A percentile compares a stretch with the other conserved stretches of the same genome.
phyloP scores from a whole-genome alignment of 2,888 invertebrate genomes.

The Nycteola revayana region DNA sequence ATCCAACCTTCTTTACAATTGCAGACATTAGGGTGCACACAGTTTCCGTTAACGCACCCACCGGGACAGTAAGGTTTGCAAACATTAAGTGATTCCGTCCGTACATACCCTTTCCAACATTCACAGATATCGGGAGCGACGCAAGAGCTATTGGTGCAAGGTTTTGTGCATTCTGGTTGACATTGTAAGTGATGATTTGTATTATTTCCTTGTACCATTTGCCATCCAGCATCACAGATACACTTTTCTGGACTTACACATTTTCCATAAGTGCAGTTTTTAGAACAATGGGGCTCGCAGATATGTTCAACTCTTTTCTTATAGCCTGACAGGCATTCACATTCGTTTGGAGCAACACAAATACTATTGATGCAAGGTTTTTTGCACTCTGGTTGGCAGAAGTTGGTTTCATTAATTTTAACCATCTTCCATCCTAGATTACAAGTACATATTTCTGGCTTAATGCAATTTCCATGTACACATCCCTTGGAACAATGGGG shows the following conservation, averaged over 20 bases:
- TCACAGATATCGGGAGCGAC: conserved; percentile 34
- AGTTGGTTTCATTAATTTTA: not conserved
- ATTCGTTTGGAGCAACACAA: conserved; percentile 12
- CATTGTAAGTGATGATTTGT: conserved; percentile 20
- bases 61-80: conserved; percentile 16
- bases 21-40: conserved; percentile 10
- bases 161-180: conserved; percentile 27
- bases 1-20: conserved; percentile 23
- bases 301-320: conserved; percentile 3
- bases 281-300: conserved; percentile 3
- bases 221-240: conserved; percentile 13
- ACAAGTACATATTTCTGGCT: conserved; percentile 18
- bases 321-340: conserved; percentile 11
- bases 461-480: conserved; percentile 8
- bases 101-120: conserved; percentile 29
- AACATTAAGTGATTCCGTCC: conserved; percentile 1
- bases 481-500: conserved; percentile 17
- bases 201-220: not conserved
- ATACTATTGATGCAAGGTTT: conserved; percentile 9
- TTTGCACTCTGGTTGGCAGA: conserved; percentile 10
- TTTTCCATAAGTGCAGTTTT: conserved; percentile 6
- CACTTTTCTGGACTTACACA: conserved; percentile 11
- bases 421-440: conserved; percentile 13
- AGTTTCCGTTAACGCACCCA: conserved; percentile 22
- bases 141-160: conserved; percentile 38